Evolutionary conservation across 2,888 invertebrate genomes (phyloP).

Genomic region (Leistus spinibarbis): DNA sequence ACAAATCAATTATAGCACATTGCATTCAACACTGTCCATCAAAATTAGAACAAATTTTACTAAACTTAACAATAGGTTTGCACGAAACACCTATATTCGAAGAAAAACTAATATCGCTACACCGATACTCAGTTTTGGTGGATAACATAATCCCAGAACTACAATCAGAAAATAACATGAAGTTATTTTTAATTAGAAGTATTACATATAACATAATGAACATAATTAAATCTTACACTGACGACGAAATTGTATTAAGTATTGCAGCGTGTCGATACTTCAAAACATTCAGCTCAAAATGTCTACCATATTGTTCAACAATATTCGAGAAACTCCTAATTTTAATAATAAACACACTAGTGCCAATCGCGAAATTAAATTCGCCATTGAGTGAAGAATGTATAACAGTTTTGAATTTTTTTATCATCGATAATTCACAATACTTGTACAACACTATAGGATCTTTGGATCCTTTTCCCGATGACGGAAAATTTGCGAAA

Average conservation of each 20-base stretch:
- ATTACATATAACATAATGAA: conserved; percentile 62
- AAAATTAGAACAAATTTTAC: conserved; percentile 62
- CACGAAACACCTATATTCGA: conserved; percentile 59
- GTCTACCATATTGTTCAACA: conserved; percentile 56
- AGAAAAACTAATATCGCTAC: conserved; percentile 62
- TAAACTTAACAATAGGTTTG: conserved; percentile 60
- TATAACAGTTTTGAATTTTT: conserved; percentile 58
- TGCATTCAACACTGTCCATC: conserved; percentile 54
- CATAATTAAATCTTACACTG: conserved; percentile 57
- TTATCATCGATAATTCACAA: conserved; percentile 61
- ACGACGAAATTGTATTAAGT: conserved; percentile 51
- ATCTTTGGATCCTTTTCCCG: conserved; percentile 62
- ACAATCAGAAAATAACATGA: conserved; percentile 55
- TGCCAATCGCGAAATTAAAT: conserved; percentile 56
- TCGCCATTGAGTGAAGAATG: conserved; percentile 53
- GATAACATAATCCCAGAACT: conserved; percentile 56
- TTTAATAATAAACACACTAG: conserved; percentile 62
- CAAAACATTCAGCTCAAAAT: conserved; percentile 55
- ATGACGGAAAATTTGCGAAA: conserved; percentile 50
- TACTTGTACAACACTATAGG: conserved; percentile 58
- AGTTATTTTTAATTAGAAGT: conserved; percentile 64
- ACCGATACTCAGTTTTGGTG: conserved; percentile 63
- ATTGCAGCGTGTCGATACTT: conserved; percentile 55
- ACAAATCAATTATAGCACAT: conserved; percentile 40
- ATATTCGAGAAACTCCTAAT: conserved; percentile 60